Conservation (phyloP, 2,797 vertebrate species). For the Garrulus glandarius region DNA sequence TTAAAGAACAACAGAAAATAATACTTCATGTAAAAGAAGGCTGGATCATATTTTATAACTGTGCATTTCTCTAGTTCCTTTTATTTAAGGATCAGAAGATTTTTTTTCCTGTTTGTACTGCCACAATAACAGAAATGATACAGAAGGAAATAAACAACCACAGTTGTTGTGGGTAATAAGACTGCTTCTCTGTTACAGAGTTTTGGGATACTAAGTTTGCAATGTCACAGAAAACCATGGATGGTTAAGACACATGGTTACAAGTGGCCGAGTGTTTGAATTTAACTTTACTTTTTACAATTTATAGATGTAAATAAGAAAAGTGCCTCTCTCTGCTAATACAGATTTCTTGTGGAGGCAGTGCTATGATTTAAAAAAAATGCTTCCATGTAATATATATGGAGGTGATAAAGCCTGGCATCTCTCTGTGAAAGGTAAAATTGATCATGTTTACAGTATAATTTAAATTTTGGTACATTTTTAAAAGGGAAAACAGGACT, state of each 20-base stretch:
- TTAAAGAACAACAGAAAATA: background rate
- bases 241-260: background rate
- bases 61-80: background rate
- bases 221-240: background rate
- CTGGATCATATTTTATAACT: background rate
- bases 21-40: background rate
- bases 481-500: background rate
- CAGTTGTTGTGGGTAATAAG: background rate
- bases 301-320: background rate
- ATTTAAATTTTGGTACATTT: background rate
- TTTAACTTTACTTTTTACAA: background rate
- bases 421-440: background rate
- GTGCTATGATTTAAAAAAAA: background rate
- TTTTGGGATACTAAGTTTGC: background rate
- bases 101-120: background rate
- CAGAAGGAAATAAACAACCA: background rate
- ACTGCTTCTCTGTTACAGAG: background rate
- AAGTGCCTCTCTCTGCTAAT: background rate
- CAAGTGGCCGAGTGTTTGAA: rapidly evolving
- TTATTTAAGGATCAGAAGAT: background rate
- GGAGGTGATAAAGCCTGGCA: background rate
- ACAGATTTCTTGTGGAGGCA: background rate
- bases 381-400: background rate
- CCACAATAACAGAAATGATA: background rate
- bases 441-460: background rate